These are phyloP conservation scores for Lethenteron camtschaticum DNA, from an alignment of 2,113 vertebrate genomes.

Conservation along the genomic window DNA sequence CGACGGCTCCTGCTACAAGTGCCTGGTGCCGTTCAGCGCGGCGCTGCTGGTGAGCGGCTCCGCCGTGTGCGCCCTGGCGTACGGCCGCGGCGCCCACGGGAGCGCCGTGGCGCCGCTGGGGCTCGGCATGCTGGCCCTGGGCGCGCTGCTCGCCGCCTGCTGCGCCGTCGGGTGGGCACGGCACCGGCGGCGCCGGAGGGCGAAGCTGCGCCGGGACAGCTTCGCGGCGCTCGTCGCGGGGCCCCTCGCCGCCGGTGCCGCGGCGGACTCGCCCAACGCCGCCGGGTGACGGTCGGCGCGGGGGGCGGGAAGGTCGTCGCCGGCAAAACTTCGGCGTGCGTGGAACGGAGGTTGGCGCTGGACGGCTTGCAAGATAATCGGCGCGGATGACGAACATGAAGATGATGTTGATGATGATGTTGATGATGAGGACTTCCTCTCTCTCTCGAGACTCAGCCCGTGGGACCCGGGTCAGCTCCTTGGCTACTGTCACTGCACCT, in stretches of 20 bases:
- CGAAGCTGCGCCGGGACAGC: slow-evolving; percentile 31
- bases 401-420: too few species aligned
- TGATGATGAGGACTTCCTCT: too few species aligned
- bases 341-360: not conserved
- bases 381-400: too few species aligned
- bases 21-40: slow-evolving; percentile 63
- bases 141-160: slow-evolving; percentile 35
- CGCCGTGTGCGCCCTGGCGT: slow-evolving; percentile 54
- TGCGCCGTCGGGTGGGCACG: slow-evolving; percentile 51
- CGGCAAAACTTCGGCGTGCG: not conserved
- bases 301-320: not conserved
- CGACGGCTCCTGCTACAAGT: slow-evolving; percentile 68
- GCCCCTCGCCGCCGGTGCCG: slow-evolving; percentile 26
- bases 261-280: not conserved
- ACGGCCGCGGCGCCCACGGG: slow-evolving; percentile 47
- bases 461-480: too few species aligned
- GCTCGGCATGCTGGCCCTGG: slow-evolving; percentile 36
- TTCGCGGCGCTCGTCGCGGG: slow-evolving; percentile 32
- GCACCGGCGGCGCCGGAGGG: slow-evolving; percentile 33
- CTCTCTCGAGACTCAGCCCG: too few species aligned
- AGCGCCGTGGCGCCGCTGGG: slow-evolving; percentile 52
- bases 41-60: slow-evolving; percentile 56
- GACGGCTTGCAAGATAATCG: not conserved
- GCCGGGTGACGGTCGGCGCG: not conserved
- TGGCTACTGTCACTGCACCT: too few species aligned